Conservation (phyloP, 2,888 invertebrate species). For the Acleris emargana region DNA sequence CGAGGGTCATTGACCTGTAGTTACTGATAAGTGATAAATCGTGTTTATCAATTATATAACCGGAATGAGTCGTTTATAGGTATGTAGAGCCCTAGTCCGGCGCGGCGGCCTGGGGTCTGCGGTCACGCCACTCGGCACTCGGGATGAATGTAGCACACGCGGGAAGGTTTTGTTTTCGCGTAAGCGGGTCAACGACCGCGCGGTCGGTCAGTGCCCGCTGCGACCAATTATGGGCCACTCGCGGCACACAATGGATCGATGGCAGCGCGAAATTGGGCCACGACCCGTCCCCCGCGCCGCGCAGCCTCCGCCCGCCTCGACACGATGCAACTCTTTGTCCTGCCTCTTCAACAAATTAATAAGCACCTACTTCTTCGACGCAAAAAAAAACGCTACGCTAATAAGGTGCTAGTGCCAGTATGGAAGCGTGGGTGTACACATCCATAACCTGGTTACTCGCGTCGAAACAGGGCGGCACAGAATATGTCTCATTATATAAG, state of each 20-base stretch:
- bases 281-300: conserved; percentile 51
- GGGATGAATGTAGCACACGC: conserved; percentile 46
- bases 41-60: conserved; percentile 31
- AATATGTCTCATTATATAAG: too few relatives aligned
- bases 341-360: conserved; percentile 34
- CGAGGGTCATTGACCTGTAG: conserved; percentile 63
- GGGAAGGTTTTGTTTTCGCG: conserved; percentile 80
- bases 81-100: too few relatives aligned
- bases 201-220: conserved; percentile 81
- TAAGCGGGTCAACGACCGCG: conserved; percentile 73
- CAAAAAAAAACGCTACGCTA: conserved; percentile 18
- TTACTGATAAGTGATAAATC: conserved; percentile 27
- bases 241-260: conserved; percentile 84
- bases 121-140: too few relatives aligned
- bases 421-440: too few relatives aligned
- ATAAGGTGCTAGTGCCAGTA: conserved; percentile 9
- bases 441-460: too few relatives aligned
- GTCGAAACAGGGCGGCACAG: too few relatives aligned
- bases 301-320: conserved; percentile 47
- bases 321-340: conserved; percentile 36
- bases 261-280: conserved; percentile 81
- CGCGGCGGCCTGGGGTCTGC: too few relatives aligned
- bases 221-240: conserved; percentile 84
- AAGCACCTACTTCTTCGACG: conserved; percentile 13
- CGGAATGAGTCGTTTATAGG: conserved; percentile 10